A percentile compares a stretch with the other conserved stretches of the same genome.
Evolutionary conservation across 2,113 vertebrate genomes (phyloP).

Genomic region (Nothoprocta pentlandii): DNA sequence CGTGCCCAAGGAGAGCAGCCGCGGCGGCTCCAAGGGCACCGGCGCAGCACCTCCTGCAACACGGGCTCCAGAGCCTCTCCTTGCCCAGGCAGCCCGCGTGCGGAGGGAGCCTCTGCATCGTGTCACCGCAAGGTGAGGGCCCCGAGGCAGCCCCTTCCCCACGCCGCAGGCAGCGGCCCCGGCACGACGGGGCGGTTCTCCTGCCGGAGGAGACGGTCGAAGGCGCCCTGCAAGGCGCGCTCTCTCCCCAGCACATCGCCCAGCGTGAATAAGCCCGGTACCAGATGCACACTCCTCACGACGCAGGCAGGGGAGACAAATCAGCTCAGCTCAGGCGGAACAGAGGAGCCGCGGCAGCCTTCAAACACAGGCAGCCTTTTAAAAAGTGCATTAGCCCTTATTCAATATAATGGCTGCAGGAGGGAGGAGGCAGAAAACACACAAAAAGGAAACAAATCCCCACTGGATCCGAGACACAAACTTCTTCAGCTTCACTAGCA

Average conservation of each 20-base stretch:
- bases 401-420: slow-evolving; percentile 1
- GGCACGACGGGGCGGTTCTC: background rate
- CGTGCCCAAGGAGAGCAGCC: fast-evolving
- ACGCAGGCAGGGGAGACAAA: background rate
- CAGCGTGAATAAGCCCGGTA: slow-evolving; percentile 46
- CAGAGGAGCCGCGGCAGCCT: background rate
- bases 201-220: background rate
- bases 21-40: fast-evolving
- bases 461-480: background rate
- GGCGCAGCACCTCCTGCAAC: fast-evolving
- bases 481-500: background rate
- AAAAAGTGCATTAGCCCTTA: background rate
- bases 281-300: background rate
- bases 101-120: background rate
- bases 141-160: background rate
- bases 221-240: background rate
- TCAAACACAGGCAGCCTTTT: background rate
- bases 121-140: background rate
- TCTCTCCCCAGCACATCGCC: background rate
- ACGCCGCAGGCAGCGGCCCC: background rate
- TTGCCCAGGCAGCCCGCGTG: background rate
- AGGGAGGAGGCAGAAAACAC: no score
- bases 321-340: background rate
- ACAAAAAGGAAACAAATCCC: background rate
- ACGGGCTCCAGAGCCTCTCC: background rate